phyloP scores from a whole-genome alignment of 2,797 vertebrate genomes.

The Rhyacichthys aspro region DNA sequence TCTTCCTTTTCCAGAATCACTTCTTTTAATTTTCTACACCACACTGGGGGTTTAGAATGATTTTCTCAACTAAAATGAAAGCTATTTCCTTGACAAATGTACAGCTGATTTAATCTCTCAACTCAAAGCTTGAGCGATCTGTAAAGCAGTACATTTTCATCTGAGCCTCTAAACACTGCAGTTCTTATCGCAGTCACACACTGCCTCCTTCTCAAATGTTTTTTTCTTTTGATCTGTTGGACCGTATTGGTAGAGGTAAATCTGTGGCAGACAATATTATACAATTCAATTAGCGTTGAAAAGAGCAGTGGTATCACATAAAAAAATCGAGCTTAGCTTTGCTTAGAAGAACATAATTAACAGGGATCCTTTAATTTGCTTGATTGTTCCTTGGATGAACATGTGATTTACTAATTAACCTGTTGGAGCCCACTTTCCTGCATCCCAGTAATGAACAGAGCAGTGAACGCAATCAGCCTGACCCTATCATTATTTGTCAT shows the following conservation, averaged over 20 bases:
- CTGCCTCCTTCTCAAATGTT: conserved; percentile 2
- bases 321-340: conserved; percentile 58
- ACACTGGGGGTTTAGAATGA: not conserved
- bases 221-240: conserved; percentile 18
- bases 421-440: conserved; percentile 47
- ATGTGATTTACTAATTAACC: conserved; percentile 73
- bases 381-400: conserved; percentile 60
- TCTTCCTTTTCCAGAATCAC: too few relatives aligned
- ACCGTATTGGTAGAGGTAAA: conserved; percentile 16
- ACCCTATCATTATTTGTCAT: conserved; percentile 64
- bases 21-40: not conserved
- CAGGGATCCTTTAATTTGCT: conserved; percentile 66
- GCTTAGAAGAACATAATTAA: conserved; percentile 64
- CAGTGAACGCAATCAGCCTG: conserved; percentile 48
- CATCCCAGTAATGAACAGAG: conserved; percentile 56
- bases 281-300: conserved; percentile 54
- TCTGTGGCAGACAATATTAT: conserved; percentile 17
- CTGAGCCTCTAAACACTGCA: conserved; percentile 3
- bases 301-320: not conserved
- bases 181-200: conserved; percentile 8
- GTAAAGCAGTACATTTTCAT: conserved; percentile 12
- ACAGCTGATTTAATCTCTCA: conserved; percentile 1
- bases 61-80: not conserved
- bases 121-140: not conserved
- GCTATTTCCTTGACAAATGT: conserved; percentile 4